Base-by-base conservation (phyloP, 2,797 vertebrate genomes). In the Microchirus variegatus region DNA sequence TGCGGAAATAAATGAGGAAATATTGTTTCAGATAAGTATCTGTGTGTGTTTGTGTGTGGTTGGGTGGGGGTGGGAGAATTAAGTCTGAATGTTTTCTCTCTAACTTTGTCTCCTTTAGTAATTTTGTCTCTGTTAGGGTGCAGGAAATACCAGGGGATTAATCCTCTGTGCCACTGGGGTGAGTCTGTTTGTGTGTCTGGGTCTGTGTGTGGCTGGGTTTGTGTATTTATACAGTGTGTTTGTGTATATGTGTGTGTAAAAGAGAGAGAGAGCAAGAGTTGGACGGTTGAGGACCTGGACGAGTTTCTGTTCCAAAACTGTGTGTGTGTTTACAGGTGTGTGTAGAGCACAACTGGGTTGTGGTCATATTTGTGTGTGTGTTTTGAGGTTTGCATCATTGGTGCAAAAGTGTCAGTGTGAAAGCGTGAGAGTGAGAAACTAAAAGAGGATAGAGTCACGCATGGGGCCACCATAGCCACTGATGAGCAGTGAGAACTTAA, bases 401-500 rank as follows among this genome's bases (percentile, higher is more conserved):
- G 53, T 62, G 48, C 53, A 22, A n/a, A 6, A 59, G 1, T 18
- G 40, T 56, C 12, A 57, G 40, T 67, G 36, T 54, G 49, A 41
- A 40, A 42, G 19, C 26, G 53, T 31, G 52, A 38, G n/a, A n/a
- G 9, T 56, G 47, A 35, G 1, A n/a, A 50, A 50, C 9, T 6
- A 9, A 11, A 44, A 42, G 22, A 42, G 69, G 73, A 74, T 78
- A 62, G 71, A 76, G 65, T 67, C 52, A 59, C 31, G 54, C 68
- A 67, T 68, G 75, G 63, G 70, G 66, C 59, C 59, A 68, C 77
- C 55, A 45, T 44, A 60, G 36, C 59, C 75, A 82, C 77, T 90
- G 87, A 90, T 88, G 86, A 87, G 81, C 81, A 78, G 78, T 76
- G 76, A 79, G 70, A 79, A 77, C 79, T 79, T 90, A 88, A 88